Evolutionary conservation across 2,113 vertebrate species (phyloP).

Genomic region (Piaya cayana): DNA sequence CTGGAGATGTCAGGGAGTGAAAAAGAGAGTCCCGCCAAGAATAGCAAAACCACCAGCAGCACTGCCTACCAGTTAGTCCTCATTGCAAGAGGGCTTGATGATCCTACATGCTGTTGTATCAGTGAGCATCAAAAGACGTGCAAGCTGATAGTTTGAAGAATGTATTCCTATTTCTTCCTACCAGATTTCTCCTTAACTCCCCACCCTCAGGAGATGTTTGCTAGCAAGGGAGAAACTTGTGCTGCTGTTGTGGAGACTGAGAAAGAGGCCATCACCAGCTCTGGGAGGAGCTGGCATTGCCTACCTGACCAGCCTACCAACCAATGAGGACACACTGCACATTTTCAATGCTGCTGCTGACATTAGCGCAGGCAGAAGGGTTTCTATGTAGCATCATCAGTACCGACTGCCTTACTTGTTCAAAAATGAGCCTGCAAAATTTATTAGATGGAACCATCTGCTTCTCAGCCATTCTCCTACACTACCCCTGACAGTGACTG

Average conservation of each 20-base stretch:
- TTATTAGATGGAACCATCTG: slow-evolving; percentile 65
- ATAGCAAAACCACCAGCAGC: not conserved
- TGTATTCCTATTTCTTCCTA: not conserved
- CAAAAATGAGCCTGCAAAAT: slow-evolving; percentile 62
- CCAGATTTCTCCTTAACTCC: not conserved
- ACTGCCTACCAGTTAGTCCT: not conserved
- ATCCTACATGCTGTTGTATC: not conserved
- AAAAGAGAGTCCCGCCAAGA: not conserved
- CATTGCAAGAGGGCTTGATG: not conserved
- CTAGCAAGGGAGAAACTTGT: not conserved
- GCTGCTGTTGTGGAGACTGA: not conserved
- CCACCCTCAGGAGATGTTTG: not conserved
- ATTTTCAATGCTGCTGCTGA: not conserved
- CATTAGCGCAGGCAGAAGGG: not conserved
- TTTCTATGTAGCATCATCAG: not conserved
- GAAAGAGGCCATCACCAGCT: not conserved
- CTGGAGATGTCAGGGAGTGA: not conserved
- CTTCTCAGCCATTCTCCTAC: slow-evolving; percentile 62
- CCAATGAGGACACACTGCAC: rapidly evolving
- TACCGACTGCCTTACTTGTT: slow-evolving; percentile 34
- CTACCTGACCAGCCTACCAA: not conserved
- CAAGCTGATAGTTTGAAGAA: not conserved
- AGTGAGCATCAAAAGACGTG: not conserved
- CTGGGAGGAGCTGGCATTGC: not conserved
- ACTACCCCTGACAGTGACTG: slow-evolving; percentile 51